phyloP scores from a whole-genome alignment of 1,140 invertebrate genomes.

The Ceratina calcarata region DNA sequence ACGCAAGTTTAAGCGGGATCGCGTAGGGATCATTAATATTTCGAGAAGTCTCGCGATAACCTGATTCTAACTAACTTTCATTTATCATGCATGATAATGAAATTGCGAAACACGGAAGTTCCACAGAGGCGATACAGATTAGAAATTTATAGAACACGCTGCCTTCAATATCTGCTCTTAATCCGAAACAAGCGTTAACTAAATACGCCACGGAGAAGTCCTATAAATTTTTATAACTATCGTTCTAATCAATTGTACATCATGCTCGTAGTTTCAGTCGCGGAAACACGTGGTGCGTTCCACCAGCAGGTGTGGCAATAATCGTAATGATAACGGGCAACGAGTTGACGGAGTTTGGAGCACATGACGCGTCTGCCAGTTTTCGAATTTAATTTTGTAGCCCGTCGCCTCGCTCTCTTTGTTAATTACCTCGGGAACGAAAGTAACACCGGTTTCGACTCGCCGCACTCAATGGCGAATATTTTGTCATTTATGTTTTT shows the following conservation, averaged over 20 bases:
- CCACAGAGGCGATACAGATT: background rate
- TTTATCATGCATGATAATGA: conserved; percentile 8
- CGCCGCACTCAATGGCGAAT: too few relatives aligned
- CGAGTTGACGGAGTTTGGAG: conserved; percentile 24
- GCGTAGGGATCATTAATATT: background rate
- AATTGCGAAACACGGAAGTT: conserved; percentile 16
- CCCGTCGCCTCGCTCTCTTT: background rate
- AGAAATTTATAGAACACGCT: background rate
- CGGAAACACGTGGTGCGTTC: background rate
- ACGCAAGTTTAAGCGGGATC: background rate
- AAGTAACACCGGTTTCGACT: background rate
- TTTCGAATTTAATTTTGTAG: background rate
- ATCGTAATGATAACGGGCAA: conserved; percentile 11
- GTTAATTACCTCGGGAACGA: background rate
- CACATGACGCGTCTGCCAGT: conserved; percentile 10
- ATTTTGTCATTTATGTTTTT: background rate
- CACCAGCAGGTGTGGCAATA: background rate
- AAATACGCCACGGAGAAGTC: too few relatives aligned
- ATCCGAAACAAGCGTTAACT: background rate
- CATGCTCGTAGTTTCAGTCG: too few relatives aligned
- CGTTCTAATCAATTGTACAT: too few relatives aligned
- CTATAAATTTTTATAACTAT: too few relatives aligned
- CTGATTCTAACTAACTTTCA: background rate
- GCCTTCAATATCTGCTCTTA: background rate
- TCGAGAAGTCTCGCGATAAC: background rate